These are phyloP conservation scores for Eriosoma lanigerum DNA, from an alignment of 1,140 invertebrate species.

Conservation along the genomic window DNA sequence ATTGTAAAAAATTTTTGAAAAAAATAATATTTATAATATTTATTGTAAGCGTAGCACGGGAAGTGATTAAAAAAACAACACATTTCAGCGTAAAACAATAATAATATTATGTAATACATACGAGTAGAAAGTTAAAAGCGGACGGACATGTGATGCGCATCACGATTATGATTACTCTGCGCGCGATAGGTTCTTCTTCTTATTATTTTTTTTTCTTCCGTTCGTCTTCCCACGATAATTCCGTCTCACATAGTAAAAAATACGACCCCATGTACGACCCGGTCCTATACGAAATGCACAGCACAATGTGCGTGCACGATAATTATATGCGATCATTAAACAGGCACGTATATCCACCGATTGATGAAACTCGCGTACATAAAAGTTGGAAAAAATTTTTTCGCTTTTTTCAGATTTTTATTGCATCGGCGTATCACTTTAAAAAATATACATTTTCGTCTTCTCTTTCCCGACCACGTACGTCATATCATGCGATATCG, in stretches of 20 bases:
- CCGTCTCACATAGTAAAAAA: background rate
- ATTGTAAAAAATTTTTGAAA: no score
- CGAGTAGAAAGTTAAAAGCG: slow-evolving; percentile 19
- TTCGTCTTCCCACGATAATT: slow-evolving; percentile 22
- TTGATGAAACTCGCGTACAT: background rate
- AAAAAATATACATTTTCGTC: no score
- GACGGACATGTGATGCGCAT: background rate
- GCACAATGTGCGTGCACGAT: background rate
- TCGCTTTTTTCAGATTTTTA: no score
- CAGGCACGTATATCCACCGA: slow-evolving; percentile 5
- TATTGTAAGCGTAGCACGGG: slow-evolving; percentile 1
- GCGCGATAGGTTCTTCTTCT: background rate
- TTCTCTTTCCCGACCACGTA: no score
- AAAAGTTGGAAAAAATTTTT: no score
- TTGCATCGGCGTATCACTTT: no score
- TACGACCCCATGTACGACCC: background rate
- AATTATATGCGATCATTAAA: background rate
- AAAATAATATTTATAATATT: no score
- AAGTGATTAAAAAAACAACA: background rate
- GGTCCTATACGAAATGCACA: background rate
- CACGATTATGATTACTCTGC: slow-evolving; percentile 17
- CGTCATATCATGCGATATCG: no score
- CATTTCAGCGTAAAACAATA: no score
- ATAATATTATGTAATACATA: background rate
- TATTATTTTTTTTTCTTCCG: slow-evolving; percentile 17